Base-by-base conservation (phyloP, 2,888 invertebrate genomes). In the Syrista parreyssii region DNA sequence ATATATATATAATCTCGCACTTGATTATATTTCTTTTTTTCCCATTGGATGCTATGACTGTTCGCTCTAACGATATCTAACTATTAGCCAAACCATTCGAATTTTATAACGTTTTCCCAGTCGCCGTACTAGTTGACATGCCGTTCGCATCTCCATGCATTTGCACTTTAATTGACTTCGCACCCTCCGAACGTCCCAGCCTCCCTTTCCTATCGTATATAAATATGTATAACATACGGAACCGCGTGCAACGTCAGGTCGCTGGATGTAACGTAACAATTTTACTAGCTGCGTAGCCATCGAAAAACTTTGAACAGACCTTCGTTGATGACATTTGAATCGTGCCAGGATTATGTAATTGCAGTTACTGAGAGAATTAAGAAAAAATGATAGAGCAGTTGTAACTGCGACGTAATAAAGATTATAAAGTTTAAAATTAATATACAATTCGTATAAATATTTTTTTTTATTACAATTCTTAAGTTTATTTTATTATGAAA, bases 101-200 rank as follows among this genome's bases (percentile, higher is more conserved):
- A 81, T 87, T 87, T 88, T 87, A 87, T 83, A 82, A 79, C 80
- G 84, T 83, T 88, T 86, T 88, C 82, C 84, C 84, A 87, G 86
- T 87, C 87, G 87, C 86, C 83, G 83, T 84, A 84, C 87, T 88
- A 85, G 87, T 88, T 87, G 85, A 83, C 85, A 87, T 88, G 85
- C 87, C 83, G 86, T 83, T 84, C 84, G 81, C 84, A 90, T 90
- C 86, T 90, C 89, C 89, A 90, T 90, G 86, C 85, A 90, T 90
- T 90, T 90, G 87, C 89, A 90, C 89, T 90, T 90, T 90, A 90
- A 90, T 90, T 90, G 90, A 86, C 85, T 87, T 83, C 83, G 80
- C 82, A 81, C 81, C 75, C 72, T 72, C 73, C 34, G 34, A 73
- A 34, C 73, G 23, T 31, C 9, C 75, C 73, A 72, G 72, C 32